phyloP scores from a whole-genome alignment of 2,888 invertebrate genomes.

The Athalia cordata region DNA sequence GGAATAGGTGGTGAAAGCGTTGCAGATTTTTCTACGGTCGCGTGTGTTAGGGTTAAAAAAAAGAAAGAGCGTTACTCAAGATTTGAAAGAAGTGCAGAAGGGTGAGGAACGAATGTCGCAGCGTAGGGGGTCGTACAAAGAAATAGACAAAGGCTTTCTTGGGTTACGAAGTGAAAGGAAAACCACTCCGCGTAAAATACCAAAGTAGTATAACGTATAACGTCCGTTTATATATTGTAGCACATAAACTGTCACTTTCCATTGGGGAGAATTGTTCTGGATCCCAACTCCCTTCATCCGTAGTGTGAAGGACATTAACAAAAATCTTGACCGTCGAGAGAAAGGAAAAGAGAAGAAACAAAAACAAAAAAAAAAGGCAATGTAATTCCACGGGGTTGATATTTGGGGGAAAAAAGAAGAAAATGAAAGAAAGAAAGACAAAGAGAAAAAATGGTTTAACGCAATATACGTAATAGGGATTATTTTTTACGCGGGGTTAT shows the following conservation, averaged over 20 bases:
- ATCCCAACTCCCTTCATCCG: neutral
- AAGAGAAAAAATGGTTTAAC: no score
- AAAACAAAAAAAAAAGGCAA: no score
- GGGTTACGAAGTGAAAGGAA: constrained; percentile 18
- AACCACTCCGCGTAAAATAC: constrained; percentile 11
- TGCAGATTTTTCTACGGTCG: neutral
- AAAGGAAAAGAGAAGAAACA: no score
- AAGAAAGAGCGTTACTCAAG: constrained; percentile 7
- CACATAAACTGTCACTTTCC: constrained; percentile 6
- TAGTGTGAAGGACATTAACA: neutral
- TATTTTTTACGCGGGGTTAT: no score
- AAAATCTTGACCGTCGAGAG: constrained; percentile 5
- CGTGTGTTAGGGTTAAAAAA: neutral
- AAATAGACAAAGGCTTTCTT: constrained; percentile 25
- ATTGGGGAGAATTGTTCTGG: neutral
- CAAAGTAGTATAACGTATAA: neutral
- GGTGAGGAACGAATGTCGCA: neutral
- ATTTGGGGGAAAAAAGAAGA: no score
- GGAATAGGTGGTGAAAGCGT: constrained; percentile 1
- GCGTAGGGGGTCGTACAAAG: constrained; percentile 9
- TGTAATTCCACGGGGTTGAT: no score
- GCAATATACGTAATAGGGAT: no score
- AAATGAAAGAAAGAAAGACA: no score
- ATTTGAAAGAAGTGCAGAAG: neutral
- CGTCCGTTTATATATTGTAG: no score